A percentile compares a stretch with the other conserved stretches of the same genome.
phyloP scores from a whole-genome alignment of 37 sponge, comb jelly and placozoan species.

The Ephydatia muelleri region DNA sequence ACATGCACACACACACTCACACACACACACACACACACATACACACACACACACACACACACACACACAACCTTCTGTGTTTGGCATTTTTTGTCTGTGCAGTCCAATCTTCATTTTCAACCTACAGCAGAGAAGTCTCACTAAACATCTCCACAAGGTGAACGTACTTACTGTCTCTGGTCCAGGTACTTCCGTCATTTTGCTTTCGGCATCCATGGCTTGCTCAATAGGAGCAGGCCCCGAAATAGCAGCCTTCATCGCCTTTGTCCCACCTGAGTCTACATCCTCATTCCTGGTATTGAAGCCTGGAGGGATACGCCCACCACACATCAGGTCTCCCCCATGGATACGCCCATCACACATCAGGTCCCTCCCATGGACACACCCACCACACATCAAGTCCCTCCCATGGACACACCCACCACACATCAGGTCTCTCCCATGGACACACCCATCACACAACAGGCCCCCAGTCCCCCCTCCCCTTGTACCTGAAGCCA shows the following conservation, averaged over 20 bases:
- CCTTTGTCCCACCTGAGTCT: not conserved
- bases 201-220: not conserved
- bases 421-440: not conserved
- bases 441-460: too few species aligned
- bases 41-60: not conserved
- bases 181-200: not conserved
- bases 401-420: not conserved
- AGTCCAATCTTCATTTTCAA: conserved; percentile 6
- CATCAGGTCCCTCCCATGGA: not conserved
- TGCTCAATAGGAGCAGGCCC: not conserved
- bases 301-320: too few species aligned
- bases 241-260: not conserved
- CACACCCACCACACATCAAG: not conserved
- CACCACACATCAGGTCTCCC: too few species aligned
- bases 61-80: conserved; percentile 50
- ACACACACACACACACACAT: too few species aligned
- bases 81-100: conserved; percentile 50
- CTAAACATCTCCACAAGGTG: too few species aligned
- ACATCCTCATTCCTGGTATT: not conserved
- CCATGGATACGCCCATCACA: not conserved
- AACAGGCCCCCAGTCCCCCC: too few species aligned
- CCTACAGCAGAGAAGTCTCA: not conserved
- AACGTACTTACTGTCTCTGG: not conserved
- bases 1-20: too few species aligned
- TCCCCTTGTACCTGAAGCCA: conserved; percentile 1